Percentiles rank a stretch among this genome's conserved stretches.
phyloP scores from a whole-genome alignment of 2,888 invertebrate genomes.

The Parasteatoda lunata region DNA sequence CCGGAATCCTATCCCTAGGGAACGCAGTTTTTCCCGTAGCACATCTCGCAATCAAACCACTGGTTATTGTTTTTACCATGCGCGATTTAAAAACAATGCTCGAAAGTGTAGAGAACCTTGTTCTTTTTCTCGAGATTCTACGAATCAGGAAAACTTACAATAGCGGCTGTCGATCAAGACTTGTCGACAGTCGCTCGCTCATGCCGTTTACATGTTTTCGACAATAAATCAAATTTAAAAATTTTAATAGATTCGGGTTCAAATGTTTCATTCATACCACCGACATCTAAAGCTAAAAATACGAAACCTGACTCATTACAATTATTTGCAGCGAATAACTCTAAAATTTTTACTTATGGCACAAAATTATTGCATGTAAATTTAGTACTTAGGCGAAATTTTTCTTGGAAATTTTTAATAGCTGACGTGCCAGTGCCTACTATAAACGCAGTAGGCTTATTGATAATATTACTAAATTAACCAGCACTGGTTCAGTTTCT shows the following conservation, averaged over 20 bases:
- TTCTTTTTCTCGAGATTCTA: too few relatives aligned
- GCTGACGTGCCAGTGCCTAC: too few relatives aligned
- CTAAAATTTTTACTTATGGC: neutral
- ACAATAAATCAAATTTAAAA: neutral
- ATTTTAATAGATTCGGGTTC: neutral
- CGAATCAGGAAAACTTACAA: too few relatives aligned
- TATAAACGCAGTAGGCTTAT: neutral
- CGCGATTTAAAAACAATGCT: too few relatives aligned
- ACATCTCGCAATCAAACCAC: too few relatives aligned
- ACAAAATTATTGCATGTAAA: constrained; percentile 17
- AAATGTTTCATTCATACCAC: constrained; percentile 6
- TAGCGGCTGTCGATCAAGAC: too few relatives aligned
- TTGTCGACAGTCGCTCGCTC: neutral
- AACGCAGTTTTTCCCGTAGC: too few relatives aligned
- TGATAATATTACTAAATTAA: neutral
- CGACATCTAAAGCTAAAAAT: neutral
- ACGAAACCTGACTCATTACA: neutral
- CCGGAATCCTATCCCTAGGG: too few relatives aligned
- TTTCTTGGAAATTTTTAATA: constrained; percentile 3
- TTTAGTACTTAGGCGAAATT: constrained; percentile 2
- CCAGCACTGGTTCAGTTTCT: too few relatives aligned
- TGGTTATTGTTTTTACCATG: too few relatives aligned
- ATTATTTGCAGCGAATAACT: constrained; percentile 8
- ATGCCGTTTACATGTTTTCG: neutral
- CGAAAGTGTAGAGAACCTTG: too few relatives aligned